Evolutionary conservation across 2,797 vertebrate genomes (phyloP), one percentile per base, ranked within the genome.

Genomic region (Hyperoplus immaculatus): DNA sequence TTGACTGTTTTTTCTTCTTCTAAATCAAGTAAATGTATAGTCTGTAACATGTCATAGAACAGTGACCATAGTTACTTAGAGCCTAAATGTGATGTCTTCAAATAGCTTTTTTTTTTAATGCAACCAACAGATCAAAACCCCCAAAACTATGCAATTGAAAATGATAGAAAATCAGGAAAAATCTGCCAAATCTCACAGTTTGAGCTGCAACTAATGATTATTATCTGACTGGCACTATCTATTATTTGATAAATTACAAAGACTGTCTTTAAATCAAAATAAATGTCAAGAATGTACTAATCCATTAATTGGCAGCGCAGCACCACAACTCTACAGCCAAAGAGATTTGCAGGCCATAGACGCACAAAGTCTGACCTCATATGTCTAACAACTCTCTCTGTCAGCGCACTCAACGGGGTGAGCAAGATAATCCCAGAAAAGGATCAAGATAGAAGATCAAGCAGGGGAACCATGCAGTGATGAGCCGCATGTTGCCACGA

Each of bases 381-480:
- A 69, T 45, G 84, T 54, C 72, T 72, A 77, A 83, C 47, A 73
- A 78, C 15, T 69, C 45, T 78, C 45, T 46, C 4, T 64, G 63
- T 74, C 46, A 59, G 65, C 78, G 57, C 29, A 29, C 29, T 3
- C 29, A 29, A 29, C 29, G 29, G 53, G 6, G 62, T 80, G 51
- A 69, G 74, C 66, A 12, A 51, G 85, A 86, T 89, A 84, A 89
- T 82, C 85, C 82, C 45, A 59, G 39, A 71, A 58, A 66, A 74
- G 68, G 63, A 83, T 76, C 43, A 29, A 29, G 29, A 29, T 69
- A 69, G 72, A 59, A 67, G 71, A 76, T 82, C 83, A 75, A 69
- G 51, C 55, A 14, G 41, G 63, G 57, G 62, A 74, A 43, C 69
- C 80, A 62, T 54, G 53, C 73, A 46, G 69, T 0, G 13, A 21